These are phyloP conservation scores for Perodicticus potto DNA, from an alignment of 2,797 vertebrate species.

Conservation along the genomic window DNA sequence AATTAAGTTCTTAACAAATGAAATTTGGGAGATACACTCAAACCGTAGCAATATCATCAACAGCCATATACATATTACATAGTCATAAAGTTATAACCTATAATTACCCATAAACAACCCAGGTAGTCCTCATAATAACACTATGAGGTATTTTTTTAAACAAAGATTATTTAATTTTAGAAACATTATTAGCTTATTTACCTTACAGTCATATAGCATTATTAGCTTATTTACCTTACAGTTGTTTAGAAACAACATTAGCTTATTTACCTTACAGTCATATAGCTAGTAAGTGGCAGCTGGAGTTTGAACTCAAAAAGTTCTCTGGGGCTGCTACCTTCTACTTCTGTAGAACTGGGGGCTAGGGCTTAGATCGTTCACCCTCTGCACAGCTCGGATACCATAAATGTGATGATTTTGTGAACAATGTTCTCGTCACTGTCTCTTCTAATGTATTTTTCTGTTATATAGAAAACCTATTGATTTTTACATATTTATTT, in stretches of 20 bases:
- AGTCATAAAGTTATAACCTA: not conserved
- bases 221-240: not conserved
- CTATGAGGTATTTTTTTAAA: not conserved
- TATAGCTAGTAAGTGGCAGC: not conserved
- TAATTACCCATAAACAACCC: not conserved
- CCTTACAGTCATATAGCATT: not conserved
- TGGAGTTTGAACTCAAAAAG: not conserved
- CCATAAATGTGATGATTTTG: not conserved
- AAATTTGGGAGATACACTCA: not conserved
- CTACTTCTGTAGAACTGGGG: not conserved
- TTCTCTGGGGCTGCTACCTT: not conserved
- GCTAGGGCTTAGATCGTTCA: too few species aligned
- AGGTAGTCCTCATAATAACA: not conserved
- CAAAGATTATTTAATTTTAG: not conserved
- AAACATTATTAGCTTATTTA: not conserved
- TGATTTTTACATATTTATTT: conserved; percentile 56
- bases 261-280: not conserved
- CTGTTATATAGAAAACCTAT: not conserved
- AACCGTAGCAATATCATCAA: not conserved
- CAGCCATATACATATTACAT: not conserved
- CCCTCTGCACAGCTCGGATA: not conserved
- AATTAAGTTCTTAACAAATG: not conserved
- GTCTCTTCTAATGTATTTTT: conserved; percentile 10
- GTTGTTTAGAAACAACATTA: too few species aligned
- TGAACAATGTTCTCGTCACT: not conserved